Conservation (phyloP, 2,797 vertebrate species). For the Rachycentron canadum region DNA sequence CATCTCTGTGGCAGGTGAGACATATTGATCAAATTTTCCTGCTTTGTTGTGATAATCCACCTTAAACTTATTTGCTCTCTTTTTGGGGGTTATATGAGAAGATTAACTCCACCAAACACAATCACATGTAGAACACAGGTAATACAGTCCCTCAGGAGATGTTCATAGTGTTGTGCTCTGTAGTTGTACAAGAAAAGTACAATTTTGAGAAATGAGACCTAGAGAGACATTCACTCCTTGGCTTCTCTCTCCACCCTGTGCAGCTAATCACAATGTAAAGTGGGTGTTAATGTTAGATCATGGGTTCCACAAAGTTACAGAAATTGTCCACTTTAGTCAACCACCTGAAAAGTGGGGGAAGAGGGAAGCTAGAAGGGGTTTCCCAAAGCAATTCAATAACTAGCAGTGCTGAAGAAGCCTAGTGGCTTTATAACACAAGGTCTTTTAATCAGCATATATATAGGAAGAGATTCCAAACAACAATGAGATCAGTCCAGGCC, state of each 20-base stretch:
- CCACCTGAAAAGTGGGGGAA: no score
- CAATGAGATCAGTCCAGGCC: no score
- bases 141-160: neutral
- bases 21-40: neutral
- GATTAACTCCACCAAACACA: neutral
- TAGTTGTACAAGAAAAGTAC: no score
- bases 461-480: no score
- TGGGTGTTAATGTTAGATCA: no score
- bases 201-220: neutral
- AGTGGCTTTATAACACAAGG: no score
- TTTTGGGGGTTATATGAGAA: neutral
- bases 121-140: neutral
- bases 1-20: slow-evolving; percentile 92
- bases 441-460: no score
- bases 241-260: neutral
- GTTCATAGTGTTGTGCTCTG: neutral
- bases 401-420: no score
- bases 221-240: neutral
- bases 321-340: no score
- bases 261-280: neutral
- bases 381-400: no score
- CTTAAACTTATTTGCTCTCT: neutral
- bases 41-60: neutral
- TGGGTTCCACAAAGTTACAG: no score
- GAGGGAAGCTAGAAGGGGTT: no score